A percentile compares a stretch with the other conserved stretches of the same genome.
phyloP scores from a whole-genome alignment of 2,888 invertebrate genomes.

The Esperia sulphurella region DNA sequence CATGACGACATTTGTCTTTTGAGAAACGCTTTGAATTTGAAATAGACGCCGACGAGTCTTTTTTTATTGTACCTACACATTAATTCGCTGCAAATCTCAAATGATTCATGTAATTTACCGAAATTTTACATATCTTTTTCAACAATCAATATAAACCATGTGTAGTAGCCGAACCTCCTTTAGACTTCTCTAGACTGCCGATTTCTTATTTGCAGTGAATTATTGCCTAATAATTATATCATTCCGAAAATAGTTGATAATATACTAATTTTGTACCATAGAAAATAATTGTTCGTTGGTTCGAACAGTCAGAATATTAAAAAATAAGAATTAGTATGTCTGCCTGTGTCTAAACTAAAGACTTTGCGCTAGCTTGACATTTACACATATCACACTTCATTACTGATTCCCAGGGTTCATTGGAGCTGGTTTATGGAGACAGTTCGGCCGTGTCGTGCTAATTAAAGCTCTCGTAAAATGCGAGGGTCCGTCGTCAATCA shows the following conservation, averaged over 20 bases:
- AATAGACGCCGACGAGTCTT: background rate
- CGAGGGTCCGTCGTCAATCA: conserved; percentile 65
- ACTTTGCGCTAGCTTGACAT: too few species aligned
- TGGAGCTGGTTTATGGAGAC: conserved; percentile 37
- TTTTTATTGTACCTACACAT: background rate
- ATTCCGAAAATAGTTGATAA: too few species aligned
- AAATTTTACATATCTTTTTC: too few species aligned
- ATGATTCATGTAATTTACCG: too few species aligned
- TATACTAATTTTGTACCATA: background rate
- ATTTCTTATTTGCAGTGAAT: too few species aligned
- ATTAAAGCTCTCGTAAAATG: conserved; percentile 66
- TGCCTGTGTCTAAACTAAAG: too few species aligned
- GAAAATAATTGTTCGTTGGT: background rate
- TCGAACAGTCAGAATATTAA: background rate
- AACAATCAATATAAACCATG: too few species aligned
- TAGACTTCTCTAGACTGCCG: too few species aligned
- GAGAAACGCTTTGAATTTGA: background rate
- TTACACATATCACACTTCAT: background rate
- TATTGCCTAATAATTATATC: too few species aligned
- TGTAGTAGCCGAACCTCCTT: too few species aligned
- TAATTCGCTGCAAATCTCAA: too few species aligned
- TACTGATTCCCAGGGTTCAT: conserved; percentile 15
- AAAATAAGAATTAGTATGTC: background rate
- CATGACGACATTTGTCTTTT: conserved; percentile 12
- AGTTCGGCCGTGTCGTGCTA: conserved; percentile 53